Percentiles rank a stretch among this genome's conserved stretches.
Evolutionary conservation across 2,888 invertebrate species (phyloP).

Genomic region (Galeruca laticollis): DNA sequence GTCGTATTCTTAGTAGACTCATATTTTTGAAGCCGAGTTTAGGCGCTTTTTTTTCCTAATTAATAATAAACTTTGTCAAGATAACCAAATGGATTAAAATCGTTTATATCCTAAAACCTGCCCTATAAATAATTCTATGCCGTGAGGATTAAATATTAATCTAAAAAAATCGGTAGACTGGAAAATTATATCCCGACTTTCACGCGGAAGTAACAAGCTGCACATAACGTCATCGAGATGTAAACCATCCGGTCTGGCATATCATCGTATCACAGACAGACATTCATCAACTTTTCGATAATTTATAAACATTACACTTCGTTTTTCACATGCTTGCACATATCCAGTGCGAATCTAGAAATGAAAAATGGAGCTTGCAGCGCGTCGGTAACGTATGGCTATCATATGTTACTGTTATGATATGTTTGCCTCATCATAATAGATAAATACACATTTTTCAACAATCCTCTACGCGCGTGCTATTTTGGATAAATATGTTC

Average conservation of each 20-base stretch:
- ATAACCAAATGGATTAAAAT: too few relatives aligned
- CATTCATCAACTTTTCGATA: conserved; percentile 51
- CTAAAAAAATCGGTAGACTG: neutral
- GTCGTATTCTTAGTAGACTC: too few relatives aligned
- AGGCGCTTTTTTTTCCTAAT: too few relatives aligned
- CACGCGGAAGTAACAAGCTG: conserved; percentile 26
- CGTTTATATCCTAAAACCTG: too few relatives aligned
- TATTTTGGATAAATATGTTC: conserved; percentile 31
- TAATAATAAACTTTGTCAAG: too few relatives aligned
- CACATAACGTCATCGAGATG: conserved; percentile 31
- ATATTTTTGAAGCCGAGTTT: too few relatives aligned
- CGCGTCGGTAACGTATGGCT: conserved; percentile 51
- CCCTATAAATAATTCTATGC: neutral
- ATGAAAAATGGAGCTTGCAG: conserved; percentile 51
- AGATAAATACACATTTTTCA: conserved; percentile 39
- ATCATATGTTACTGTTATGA: conserved; percentile 48
- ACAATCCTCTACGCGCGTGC: conserved; percentile 28
- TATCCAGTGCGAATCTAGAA: conserved; percentile 50
- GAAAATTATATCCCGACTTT: conserved; percentile 17
- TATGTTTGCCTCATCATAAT: conserved; percentile 42
- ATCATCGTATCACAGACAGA: conserved; percentile 37
- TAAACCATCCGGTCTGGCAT: conserved; percentile 25
- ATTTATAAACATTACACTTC: conserved; percentile 53
- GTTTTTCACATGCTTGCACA: conserved; percentile 53
- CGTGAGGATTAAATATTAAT: neutral